Base-by-base conservation (phyloP, 2,797 vertebrate genomes). In the Fringilla coelebs region DNA sequence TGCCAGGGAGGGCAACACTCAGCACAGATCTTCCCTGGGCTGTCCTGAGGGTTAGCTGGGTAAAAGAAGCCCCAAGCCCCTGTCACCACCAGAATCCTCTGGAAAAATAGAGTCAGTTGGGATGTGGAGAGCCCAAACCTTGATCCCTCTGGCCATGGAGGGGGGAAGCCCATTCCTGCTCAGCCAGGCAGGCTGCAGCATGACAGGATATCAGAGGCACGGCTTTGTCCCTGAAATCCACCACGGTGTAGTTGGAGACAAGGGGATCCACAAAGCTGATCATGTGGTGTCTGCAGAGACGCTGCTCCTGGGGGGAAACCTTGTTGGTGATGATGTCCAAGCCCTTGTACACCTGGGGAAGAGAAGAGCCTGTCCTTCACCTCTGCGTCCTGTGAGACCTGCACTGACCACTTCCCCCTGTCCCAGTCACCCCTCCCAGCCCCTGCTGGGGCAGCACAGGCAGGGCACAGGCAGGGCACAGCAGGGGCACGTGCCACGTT, bases 251-350 rank as follows among this genome's bases (percentile, higher is more conserved):
- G 98, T 97, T 98, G 88, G 97, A 98, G 75, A 99, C 98, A 6
- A 99, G 97, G 19, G 99, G 99, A 97, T 99, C 99, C 97, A 99
- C 98, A 16, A 99, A 99, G 96, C 99, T 98, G 97, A 99, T 99
- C 99, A 99, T 99, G 97, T 99, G 99, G 97, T 99, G 99, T 8
- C 38, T 98, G 98, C 99, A 99, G 60, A 98, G 97, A 18, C 92
- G 94, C 75, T 98, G 97, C 93, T 99, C 99, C 95, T 98, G 98
- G 0, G 91, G 83, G 16, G 98, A 99, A 85, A 99, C 99, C 96
- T 99, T 99, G 95, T 99, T 99, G 49, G 99, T 99, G 97, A 99
- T 98, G 95, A 99, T 99, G 96, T 99, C 99, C 83, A 99, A 98
- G 49, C 99, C 99, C 83, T 98, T 98, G 96, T 99, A 99, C 66